Evolutionary conservation across 2,888 invertebrate species (phyloP).

Genomic region (Agriopis marginaria): DNA sequence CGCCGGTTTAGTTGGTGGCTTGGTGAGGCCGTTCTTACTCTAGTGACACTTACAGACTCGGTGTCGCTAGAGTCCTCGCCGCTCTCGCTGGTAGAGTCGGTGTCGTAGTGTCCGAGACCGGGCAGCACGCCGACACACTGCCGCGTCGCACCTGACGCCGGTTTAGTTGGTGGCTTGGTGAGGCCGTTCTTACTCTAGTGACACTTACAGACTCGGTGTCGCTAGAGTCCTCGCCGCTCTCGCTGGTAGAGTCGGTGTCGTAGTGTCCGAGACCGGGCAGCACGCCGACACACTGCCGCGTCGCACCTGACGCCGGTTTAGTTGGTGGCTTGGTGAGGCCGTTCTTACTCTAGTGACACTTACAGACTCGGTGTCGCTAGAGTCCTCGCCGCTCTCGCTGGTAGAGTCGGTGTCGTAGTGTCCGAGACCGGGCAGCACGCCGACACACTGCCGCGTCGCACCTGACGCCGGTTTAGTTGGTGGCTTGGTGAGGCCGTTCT

Average conservation of each 20-base stretch:
- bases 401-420: conserved; percentile 89
- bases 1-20: no score
- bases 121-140: conserved; percentile 93
- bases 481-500: no score
- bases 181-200: no score
- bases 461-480: background rate
- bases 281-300: conserved; percentile 90
- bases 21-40: no score
- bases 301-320: no score
- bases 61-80: conserved; percentile 76
- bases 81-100: conserved; percentile 83
- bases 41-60: conserved; percentile 57
- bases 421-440: conserved; percentile 94
- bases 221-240: conserved; percentile 60
- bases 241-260: conserved; percentile 87
- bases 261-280: conserved; percentile 94
- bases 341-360: background rate
- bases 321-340: no score
- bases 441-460: conserved; percentile 88
- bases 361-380: conserved; percentile 81
- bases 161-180: no score
- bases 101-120: conserved; percentile 91
- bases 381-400: conserved; percentile 46
- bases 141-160: conserved; percentile 75
- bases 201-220: conserved; percentile 75